phyloP scores from a whole-genome alignment of 2,888 invertebrate genomes.

The Litoditis marina region DNA sequence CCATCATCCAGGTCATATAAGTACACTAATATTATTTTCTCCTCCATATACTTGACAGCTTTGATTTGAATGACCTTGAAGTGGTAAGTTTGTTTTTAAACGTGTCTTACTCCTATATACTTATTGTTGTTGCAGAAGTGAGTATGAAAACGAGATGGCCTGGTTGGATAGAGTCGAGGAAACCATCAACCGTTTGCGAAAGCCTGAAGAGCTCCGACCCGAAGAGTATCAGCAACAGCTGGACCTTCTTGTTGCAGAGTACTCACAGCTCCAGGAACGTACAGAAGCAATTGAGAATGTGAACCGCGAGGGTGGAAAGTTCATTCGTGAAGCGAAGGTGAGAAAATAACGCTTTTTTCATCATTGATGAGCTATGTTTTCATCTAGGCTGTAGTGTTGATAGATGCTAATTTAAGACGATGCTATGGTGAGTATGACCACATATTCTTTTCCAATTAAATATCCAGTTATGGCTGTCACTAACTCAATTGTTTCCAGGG shows the following conservation, averaged over 20 bases:
- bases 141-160: constrained; percentile 60
- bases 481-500: constrained; percentile 71
- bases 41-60: no score
- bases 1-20: no score
- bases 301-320: constrained; percentile 88
- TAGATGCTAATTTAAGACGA: no score
- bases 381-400: no score
- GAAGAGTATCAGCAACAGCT: constrained; percentile 60
- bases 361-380: no score
- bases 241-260: constrained; percentile 69
- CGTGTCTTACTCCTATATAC: background rate
- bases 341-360: no score
- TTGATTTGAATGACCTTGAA: no score
- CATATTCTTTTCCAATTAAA: no score
- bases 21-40: no score
- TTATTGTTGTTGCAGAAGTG: constrained; percentile 23
- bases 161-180: constrained; percentile 61
- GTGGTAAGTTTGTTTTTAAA: no score
- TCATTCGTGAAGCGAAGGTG: constrained; percentile 97
- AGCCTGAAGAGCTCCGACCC: constrained; percentile 58
- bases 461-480: no score
- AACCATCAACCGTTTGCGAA: constrained; percentile 58
- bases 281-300: constrained; percentile 90
- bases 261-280: constrained; percentile 86
- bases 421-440: no score